Evolutionary conservation across 2,797 vertebrate species (phyloP).

Genomic region (Hyperoplus lanceolatus): DNA sequence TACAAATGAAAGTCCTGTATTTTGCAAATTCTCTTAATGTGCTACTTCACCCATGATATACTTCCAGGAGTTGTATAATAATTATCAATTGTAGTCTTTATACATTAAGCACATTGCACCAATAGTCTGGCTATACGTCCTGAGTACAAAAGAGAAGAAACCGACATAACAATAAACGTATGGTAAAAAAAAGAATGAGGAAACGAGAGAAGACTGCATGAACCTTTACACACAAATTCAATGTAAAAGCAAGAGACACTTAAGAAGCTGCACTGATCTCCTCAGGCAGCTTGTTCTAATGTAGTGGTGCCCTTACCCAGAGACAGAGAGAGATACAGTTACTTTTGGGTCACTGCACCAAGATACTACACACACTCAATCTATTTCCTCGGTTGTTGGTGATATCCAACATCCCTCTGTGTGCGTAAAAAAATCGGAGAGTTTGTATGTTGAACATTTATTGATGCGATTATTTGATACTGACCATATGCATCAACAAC

Average conservation of each 20-base stretch:
- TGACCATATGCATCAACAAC: conserved; percentile 34
- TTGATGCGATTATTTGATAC: conserved; percentile 29
- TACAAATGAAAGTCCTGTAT: background rate
- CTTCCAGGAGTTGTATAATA: background rate
- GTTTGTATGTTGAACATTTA: conserved; percentile 14
- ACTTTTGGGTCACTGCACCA: conserved; percentile 68
- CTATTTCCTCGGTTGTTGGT: conserved; percentile 22
- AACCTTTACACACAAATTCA: conserved; percentile 12
- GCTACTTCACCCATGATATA: background rate
- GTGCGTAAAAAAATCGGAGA: background rate
- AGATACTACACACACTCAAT: conserved; percentile 60
- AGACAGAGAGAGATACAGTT: conserved; percentile 57
- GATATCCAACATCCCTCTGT: conserved; percentile 27
- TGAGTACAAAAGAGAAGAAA: no score
- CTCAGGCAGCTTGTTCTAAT: conserved; percentile 57
- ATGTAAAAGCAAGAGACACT: conserved; percentile 28
- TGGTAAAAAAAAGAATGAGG: background rate
- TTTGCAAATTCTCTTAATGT: background rate
- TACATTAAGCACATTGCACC: no score
- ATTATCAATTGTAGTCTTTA: background rate
- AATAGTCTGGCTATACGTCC: no score
- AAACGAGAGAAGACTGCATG: conserved; percentile 13
- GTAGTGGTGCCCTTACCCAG: conserved; percentile 42
- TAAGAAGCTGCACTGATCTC: conserved; percentile 49
- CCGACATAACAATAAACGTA: no score